These are phyloP conservation scores for Teleogryllus oceanicus DNA, from an alignment of 2,888 invertebrate species.

Conservation along the genomic window DNA sequence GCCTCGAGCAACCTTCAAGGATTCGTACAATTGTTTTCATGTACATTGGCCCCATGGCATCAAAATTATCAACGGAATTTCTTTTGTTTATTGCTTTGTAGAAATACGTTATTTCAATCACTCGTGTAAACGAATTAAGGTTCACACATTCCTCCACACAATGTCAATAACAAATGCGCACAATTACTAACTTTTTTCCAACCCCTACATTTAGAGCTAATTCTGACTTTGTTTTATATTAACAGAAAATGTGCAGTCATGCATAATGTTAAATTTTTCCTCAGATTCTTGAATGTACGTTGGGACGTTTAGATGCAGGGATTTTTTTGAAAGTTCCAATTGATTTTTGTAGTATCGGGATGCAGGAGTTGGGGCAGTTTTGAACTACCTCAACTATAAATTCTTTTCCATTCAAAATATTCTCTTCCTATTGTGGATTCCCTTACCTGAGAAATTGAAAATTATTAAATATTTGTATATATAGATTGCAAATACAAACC, in stretches of 20 bases:
- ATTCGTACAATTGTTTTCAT: too few species aligned
- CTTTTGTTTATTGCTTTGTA: too few species aligned
- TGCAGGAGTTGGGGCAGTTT: conserved; percentile 81
- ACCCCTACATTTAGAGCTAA: background rate
- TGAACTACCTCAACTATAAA: conserved; percentile 85
- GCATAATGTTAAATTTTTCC: conserved; percentile 22
- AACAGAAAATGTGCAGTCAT: background rate
- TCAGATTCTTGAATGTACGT: conserved; percentile 47
- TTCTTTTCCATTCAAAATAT: conserved; percentile 85
- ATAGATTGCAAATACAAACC: too few species aligned
- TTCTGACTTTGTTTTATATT: background rate
- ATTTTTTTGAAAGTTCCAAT: conserved; percentile 56
- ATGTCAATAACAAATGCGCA: too few species aligned
- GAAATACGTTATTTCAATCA: too few species aligned
- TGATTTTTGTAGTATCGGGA: conserved; percentile 85
- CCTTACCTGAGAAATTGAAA: conserved; percentile 56
- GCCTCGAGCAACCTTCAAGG: too few species aligned
- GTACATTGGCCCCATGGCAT: too few species aligned
- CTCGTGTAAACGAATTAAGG: too few species aligned
- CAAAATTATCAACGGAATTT: too few species aligned
- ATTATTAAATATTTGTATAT: too few species aligned
- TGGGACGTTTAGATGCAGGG: conserved; percentile 44
- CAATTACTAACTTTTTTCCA: too few species aligned
- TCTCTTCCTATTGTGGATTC: conserved; percentile 80
- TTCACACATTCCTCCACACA: too few species aligned